phyloP scores from a whole-genome alignment of 2,888 invertebrate genomes.

The Cryptus viduatorius region DNA sequence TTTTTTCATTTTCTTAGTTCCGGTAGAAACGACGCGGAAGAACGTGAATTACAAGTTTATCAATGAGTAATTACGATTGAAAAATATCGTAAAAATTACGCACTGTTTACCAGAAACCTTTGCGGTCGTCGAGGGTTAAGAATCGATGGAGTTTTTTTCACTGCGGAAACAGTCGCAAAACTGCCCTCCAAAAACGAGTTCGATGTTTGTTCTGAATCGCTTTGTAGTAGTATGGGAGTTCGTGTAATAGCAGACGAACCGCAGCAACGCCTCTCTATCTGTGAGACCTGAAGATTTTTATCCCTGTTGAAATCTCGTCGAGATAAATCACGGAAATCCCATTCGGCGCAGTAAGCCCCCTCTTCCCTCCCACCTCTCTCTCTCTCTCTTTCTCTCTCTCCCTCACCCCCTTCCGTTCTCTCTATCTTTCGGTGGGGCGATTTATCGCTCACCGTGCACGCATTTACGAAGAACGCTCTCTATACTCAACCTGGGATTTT shows the following conservation, averaged over 20 bases:
- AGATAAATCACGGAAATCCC: slow-evolving; percentile 77
- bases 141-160: neutral
- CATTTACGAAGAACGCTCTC: slow-evolving; percentile 65
- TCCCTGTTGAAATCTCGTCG: slow-evolving; percentile 76
- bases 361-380: neutral
- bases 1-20: too few species aligned
- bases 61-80: too few species aligned
- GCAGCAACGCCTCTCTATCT: slow-evolving; percentile 36
- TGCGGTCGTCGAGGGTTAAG: neutral
- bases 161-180: neutral
- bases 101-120: too few species aligned
- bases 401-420: slow-evolving; percentile 22
- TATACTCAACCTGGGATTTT: slow-evolving; percentile 20
- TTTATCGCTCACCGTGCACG: slow-evolving; percentile 72
- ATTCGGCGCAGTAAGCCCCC: slow-evolving; percentile 70
- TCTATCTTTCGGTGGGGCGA: slow-evolving; percentile 66
- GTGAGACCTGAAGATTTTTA: slow-evolving; percentile 72
- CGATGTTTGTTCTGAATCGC: neutral
- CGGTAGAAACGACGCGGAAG: too few species aligned
- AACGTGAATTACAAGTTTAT: too few species aligned
- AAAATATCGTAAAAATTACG: too few species aligned
- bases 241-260: slow-evolving; percentile 18
- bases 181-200: neutral
- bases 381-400: neutral
- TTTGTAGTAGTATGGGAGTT: neutral